phyloP scores from a whole-genome alignment of 2,113 vertebrate genomes.

The Notarius lentiginosus region DNA sequence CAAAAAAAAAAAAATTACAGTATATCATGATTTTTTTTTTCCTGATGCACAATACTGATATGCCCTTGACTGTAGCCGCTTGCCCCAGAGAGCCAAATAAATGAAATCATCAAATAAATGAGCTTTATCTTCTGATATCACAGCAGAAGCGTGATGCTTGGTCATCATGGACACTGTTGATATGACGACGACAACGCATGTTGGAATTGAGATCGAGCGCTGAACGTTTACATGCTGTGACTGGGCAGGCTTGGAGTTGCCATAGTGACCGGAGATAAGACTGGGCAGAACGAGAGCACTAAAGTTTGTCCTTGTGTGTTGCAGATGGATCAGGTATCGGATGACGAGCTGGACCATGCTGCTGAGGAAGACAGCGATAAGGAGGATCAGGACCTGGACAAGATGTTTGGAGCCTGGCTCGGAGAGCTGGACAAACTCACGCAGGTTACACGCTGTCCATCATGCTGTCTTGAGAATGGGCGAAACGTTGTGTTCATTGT shows the following conservation, averaged over 20 bases:
- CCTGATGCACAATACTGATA: neutral
- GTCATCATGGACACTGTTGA: slow-evolving; percentile 4
- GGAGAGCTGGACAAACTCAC: slow-evolving; percentile 91
- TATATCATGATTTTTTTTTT: neutral
- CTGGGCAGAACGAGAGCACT: neutral
- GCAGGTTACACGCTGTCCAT: slow-evolving; percentile 67
- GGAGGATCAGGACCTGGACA: slow-evolving; percentile 97
- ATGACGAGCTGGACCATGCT: slow-evolving; percentile 96
- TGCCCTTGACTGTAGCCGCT: neutral
- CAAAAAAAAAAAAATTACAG: neutral
- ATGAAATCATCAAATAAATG: neutral
- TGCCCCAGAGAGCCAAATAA: neutral
- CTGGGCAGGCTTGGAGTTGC: slow-evolving; percentile 45
- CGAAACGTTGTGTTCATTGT: neutral
- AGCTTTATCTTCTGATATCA: neutral
- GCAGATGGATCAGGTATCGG: slow-evolving; percentile 96
- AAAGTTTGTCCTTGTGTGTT: slow-evolving; percentile 36
- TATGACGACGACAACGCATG: neutral
- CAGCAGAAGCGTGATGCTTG: neutral
- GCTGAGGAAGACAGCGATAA: slow-evolving; percentile 98
- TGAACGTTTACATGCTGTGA: slow-evolving; percentile 2
- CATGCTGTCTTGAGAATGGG: slow-evolving; percentile 37
- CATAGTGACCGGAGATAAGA: slow-evolving; percentile 61
- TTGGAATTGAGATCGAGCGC: slow-evolving; percentile 29
- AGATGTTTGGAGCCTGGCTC: slow-evolving; percentile 98